Base-by-base conservation (phyloP, 2,113 vertebrate genomes). In the Gopherus evgoodei region DNA sequence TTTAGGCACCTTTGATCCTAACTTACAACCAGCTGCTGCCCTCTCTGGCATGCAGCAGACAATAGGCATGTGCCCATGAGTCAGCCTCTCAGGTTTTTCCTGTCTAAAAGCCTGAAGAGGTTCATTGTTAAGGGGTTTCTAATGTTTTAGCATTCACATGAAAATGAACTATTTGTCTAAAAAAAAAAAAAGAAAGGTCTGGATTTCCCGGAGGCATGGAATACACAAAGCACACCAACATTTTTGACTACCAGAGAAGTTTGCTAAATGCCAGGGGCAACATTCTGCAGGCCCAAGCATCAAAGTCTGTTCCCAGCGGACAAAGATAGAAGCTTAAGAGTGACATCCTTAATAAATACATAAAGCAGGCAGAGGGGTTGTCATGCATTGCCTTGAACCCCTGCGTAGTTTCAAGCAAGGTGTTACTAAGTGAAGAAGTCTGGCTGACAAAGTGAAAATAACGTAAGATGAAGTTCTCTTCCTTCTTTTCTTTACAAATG, bases 31-130 rank as follows among this genome's bases (percentile, higher is more conserved):
- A 13, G 22, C 1, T 2, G 0, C 9, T 44, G 27, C 5, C 22
- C 49, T 35, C 0, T 0, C 5, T 10, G 3, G 2, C 19, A 17
- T 0, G 2, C 0, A 2, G 24, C 47, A 42, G 50, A 5, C 4
- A 87, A 11, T 2, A 81, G 38, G 54, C 53, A 9, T 2, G 12
- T 0, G 3, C 38, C 10, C 31, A 35, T 11, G 19, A 91, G 5
- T 44, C 80, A 89, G 25, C 4, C 0, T 1, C 14, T 50, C 21
- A 35, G 11, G 3, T 1, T 35, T 1, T 5, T 84, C 6, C 29
- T 59, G 38, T n/a, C 54, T 3, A 0, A 84, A 91, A 17, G 8
- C n/a, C 27, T 4, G 16, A 72, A 83, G 6, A 78, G 1, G 69
- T 35, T 44, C 24, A 2, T 12, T 50, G 52, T 42, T 90, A 35